These are phyloP conservation scores for Megaceryle maxima DNA, from an alignment of 2,113 vertebrate genomes.

Conservation along the genomic window DNA sequence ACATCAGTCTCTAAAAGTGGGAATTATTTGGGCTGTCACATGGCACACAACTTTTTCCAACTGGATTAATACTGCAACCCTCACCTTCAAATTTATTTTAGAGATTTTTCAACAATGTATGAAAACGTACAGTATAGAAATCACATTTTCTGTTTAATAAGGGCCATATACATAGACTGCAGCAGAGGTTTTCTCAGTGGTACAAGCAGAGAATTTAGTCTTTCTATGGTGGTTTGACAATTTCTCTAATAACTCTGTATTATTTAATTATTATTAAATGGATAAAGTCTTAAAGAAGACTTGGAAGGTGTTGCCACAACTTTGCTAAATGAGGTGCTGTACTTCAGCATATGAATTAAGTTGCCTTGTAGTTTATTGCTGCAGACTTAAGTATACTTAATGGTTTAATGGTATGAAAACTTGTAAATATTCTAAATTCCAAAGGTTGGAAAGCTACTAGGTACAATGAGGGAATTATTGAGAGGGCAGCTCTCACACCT, in stretches of 20 bases:
- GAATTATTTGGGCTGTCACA: not conserved
- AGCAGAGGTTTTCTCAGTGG: not conserved
- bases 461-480: not conserved
- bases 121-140: not conserved
- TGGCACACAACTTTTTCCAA: not conserved
- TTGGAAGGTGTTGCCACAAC: not conserved
- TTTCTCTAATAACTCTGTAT: not conserved
- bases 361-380: not conserved
- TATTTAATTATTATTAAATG: not conserved
- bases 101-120: not conserved
- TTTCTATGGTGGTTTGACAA: not conserved
- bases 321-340: not conserved
- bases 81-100: not conserved
- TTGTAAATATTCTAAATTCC: constrained; percentile 7
- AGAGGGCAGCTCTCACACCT: not conserved
- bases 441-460: not conserved
- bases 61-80: not conserved
- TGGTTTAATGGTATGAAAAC: not conserved
- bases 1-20: not conserved
- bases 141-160: not conserved
- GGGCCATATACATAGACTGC: not conserved
- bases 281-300: not conserved
- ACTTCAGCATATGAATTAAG: not conserved
- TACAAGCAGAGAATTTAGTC: not conserved
- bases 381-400: not conserved